Evolutionary conservation across 2,888 invertebrate species (phyloP).

Genomic region (Aphodius granarius): DNA sequence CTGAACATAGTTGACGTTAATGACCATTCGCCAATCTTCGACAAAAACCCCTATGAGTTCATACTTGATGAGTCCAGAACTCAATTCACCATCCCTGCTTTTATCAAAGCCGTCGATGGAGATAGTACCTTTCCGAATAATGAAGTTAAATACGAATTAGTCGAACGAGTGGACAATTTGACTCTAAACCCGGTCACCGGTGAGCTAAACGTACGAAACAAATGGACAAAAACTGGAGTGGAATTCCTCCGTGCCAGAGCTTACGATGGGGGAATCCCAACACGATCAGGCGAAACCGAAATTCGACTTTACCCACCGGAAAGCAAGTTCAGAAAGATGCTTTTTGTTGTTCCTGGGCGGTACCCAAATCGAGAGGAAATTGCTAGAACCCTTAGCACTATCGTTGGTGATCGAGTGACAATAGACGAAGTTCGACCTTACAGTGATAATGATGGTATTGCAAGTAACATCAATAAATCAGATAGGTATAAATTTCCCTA

Average conservation of each 20-base stretch:
- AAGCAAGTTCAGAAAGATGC: constrained; percentile 73
- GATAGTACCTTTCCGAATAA: constrained; percentile 87
- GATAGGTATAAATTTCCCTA: constrained; percentile 22
- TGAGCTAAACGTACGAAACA: constrained; percentile 66
- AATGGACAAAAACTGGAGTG: constrained; percentile 49
- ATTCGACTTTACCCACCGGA: constrained; percentile 80
- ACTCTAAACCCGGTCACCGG: constrained; percentile 75
- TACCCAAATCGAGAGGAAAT: constrained; percentile 73
- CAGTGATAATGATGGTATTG: constrained; percentile 58
- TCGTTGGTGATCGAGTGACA: constrained; percentile 78
- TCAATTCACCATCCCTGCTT: constrained; percentile 73
- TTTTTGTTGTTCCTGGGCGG: constrained; percentile 77
- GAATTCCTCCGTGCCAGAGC: constrained; percentile 75
- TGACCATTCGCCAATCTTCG: constrained; percentile 85
- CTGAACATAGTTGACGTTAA: constrained; percentile 77
- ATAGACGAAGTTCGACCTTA: constrained; percentile 76
- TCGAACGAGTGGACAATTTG: constrained; percentile 76
- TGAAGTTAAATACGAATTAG: constrained; percentile 79
- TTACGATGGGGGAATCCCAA: constrained; percentile 83
- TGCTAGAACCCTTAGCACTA: constrained; percentile 73
- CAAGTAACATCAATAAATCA: constrained; percentile 54
- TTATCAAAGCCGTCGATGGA: constrained; percentile 80
- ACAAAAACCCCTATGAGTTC: constrained; percentile 77
- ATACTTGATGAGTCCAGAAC: constrained; percentile 73
- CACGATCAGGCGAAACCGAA: constrained; percentile 69